Evolutionary conservation across 2,888 invertebrate species (phyloP), one percentile per base, ranked within the genome.

Genomic region (Bellardia bayeri): DNA sequence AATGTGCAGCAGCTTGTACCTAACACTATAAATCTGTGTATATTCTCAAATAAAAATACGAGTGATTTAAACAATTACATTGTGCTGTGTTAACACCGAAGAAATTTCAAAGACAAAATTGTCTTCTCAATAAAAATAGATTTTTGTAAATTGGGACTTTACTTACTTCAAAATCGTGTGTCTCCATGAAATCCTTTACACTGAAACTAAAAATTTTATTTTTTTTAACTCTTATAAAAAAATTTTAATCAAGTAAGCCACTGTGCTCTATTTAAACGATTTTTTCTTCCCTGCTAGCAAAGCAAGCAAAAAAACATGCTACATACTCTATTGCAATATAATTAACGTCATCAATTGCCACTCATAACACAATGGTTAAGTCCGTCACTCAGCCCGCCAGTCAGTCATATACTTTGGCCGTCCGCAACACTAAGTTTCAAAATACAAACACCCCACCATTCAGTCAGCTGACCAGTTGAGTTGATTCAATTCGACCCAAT

Each of bases 341-440:
- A 87, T 87, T 87, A 85, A 87, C 85, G 82, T 79, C 85, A 85
- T 85, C 87, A 87, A 76, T 79, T 82, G 82, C 74, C 78, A 82
- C 56, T 85, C 82, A 79, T 75, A 87, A 85, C 82, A 87, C 82
- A 87, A 81, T 81, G 14, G 40, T 79, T 45, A 56, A 45, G 49
- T 51, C 42, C 7, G 64, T 76, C 81, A 61, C 13, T 68, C 71
- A 13, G 5, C 5, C 16, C 11, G 72, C 30, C 51, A 30, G 61
- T 33, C 51, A 40, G 71, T 76, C 80, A 63, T 54, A 30, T 1
- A 54, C 30, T 56, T 23, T 23, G 33, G 64, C 54, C 42, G 56
- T 72, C 33, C 16, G 23, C 30, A 42, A 56, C 16, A 63, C 63
- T 37, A 11, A 16, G 6, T 0, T 33, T 63, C 16, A 33, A 63